phyloP scores from a whole-genome alignment of 2,888 invertebrate species.

The Leptinotarsa juncta region DNA sequence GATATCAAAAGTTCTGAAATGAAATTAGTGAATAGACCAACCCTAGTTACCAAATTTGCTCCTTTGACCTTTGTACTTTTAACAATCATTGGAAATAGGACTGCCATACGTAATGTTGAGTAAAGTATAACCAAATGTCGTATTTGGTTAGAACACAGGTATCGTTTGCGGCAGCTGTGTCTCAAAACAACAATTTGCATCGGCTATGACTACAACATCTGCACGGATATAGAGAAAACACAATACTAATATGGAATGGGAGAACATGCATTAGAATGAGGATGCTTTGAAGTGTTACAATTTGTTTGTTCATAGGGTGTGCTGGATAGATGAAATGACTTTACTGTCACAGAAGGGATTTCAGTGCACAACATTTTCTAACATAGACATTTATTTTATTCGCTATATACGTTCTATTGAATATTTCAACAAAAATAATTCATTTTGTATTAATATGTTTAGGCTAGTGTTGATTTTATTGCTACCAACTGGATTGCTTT shows the following conservation, averaged over 20 bases:
- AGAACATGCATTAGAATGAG: constrained; percentile 1
- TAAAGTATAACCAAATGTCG: constrained; percentile 38
- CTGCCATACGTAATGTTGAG: constrained; percentile 34
- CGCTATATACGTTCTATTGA: too few species aligned
- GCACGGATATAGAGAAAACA: constrained; percentile 38
- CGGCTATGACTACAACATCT: constrained; percentile 54
- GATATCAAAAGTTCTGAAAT: background rate
- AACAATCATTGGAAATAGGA: constrained; percentile 31
- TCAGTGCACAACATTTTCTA: background rate
- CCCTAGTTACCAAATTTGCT: constrained; percentile 1
- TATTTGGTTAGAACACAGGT: constrained; percentile 46
- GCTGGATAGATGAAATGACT: background rate
- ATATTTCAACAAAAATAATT: too few species aligned
- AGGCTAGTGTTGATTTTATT: too few species aligned
- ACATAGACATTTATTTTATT: background rate
- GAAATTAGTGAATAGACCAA: background rate
- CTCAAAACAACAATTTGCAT: constrained; percentile 54
- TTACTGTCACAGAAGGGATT: background rate
- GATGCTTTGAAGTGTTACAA: constrained; percentile 5
- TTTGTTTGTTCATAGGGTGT: background rate
- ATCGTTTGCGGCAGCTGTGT: constrained; percentile 54
- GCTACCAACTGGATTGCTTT: too few species aligned
- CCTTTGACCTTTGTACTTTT: constrained; percentile 27
- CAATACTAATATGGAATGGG: constrained; percentile 3
- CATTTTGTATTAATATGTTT: too few species aligned